phyloP scores from a whole-genome alignment of 2,113 vertebrate genomes.

The Clarias gariepinus region DNA sequence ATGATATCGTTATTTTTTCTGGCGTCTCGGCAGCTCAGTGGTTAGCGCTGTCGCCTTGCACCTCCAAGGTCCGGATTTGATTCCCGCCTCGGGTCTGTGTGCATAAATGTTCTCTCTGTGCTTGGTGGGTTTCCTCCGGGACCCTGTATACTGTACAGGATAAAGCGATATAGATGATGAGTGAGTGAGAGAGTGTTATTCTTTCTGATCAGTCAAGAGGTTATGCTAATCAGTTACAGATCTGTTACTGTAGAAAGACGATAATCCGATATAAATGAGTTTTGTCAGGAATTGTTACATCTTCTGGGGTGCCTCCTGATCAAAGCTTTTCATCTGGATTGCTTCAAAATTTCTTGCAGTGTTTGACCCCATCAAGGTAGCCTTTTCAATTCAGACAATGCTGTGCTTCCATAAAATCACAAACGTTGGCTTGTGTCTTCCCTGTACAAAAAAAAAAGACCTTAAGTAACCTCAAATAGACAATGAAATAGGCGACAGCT shows the following conservation, averaged over 20 bases:
- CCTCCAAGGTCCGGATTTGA: too few relatives aligned
- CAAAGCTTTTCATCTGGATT: constrained; percentile 1
- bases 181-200: constrained; percentile 65
- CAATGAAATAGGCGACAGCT: constrained; percentile 21
- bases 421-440: not conserved
- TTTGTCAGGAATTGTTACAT: not conserved
- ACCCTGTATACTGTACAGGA: too few relatives aligned
- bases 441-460: constrained; percentile 16
- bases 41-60: too few relatives aligned
- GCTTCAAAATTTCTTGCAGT: not conserved
- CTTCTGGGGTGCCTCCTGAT: not conserved
- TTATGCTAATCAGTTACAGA: constrained; percentile 11
- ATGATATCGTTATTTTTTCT: constrained; percentile 69
- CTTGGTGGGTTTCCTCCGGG: too few relatives aligned
- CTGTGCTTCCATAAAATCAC: not conserved
- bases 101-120: too few relatives aligned
- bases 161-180: not conserved
- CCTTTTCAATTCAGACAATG: constrained; percentile 2
- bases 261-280: not conserved
- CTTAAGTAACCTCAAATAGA: constrained; percentile 17
- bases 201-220: constrained; percentile 80
- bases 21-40: constrained; percentile 18
- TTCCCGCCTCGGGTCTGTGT: too few relatives aligned
- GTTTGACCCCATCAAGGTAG: not conserved
- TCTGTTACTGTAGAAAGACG: not conserved